Percentiles rank a stretch among this genome's conserved stretches.
phyloP scores from a whole-genome alignment of 2,888 invertebrate species.

The Sarcophaga caerulescens region DNA sequence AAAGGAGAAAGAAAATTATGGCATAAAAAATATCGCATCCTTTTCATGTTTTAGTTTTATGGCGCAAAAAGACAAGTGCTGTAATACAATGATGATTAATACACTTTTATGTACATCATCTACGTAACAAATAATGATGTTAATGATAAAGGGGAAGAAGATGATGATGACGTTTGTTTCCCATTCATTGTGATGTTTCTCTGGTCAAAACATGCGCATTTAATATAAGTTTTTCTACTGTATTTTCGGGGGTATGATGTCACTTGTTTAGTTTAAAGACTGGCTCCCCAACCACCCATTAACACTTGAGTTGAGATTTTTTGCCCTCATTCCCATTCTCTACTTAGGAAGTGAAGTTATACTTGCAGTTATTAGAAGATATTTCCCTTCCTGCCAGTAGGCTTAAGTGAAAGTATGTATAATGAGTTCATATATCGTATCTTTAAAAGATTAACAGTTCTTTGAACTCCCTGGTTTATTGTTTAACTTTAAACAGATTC shows the following conservation, averaged over 20 bases:
- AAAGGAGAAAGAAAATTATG: not conserved
- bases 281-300: slow-evolving; percentile 1
- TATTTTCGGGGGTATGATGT: slow-evolving; percentile 73
- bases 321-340: not conserved
- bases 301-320: slow-evolving; percentile 9
- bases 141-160: not conserved
- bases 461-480: slow-evolving; percentile 45
- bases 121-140: not conserved
- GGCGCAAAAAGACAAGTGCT: slow-evolving; percentile 44
- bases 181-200: slow-evolving; percentile 38
- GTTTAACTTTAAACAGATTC: not conserved
- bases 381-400: not conserved
- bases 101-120: slow-evolving; percentile 33
- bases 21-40: slow-evolving; percentile 35
- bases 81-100: slow-evolving; percentile 35
- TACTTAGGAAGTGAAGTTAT: slow-evolving; percentile 23
- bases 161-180: slow-evolving; percentile 2
- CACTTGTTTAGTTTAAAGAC: slow-evolving; percentile 68
- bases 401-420: slow-evolving; percentile 60
- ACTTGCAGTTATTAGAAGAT: not conserved
- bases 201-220: slow-evolving; percentile 71
- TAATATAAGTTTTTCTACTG: slow-evolving; percentile 43
- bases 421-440: not conserved
- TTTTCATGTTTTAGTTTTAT: slow-evolving; percentile 46
- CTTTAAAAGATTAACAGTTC: slow-evolving; percentile 48